Conservation (phyloP, 2,888 invertebrate genomes). For the Agelastica alni region DNA sequence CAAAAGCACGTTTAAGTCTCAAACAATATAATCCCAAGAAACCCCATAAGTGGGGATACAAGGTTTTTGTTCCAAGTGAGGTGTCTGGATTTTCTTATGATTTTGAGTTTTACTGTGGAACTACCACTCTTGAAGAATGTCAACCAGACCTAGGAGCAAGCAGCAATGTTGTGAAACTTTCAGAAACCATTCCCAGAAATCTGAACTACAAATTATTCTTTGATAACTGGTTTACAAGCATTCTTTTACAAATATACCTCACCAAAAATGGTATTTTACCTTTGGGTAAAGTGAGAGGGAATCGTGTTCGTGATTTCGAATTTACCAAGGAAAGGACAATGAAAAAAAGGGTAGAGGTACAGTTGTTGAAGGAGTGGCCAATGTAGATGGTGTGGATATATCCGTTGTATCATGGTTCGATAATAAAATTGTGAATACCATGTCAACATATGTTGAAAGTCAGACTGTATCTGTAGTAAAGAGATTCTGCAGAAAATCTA, state of each 20-base stretch:
- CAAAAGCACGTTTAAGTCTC: too few relatives aligned
- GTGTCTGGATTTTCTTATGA: too few relatives aligned
- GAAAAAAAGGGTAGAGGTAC: slow-evolving; percentile 34
- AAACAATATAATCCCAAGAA: too few relatives aligned
- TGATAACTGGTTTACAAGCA: slow-evolving; percentile 45
- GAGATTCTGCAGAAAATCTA: slow-evolving; percentile 27
- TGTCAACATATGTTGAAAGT: slow-evolving; percentile 45
- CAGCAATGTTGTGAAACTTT: slow-evolving; percentile 5
- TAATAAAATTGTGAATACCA: slow-evolving; percentile 47
- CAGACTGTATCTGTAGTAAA: slow-evolving; percentile 19
- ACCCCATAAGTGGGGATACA: too few relatives aligned
- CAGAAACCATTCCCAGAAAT: slow-evolving; percentile 7
- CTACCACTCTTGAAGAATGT: neutral
- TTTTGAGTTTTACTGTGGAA: too few relatives aligned
- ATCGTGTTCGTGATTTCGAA: neutral
- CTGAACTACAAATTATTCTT: slow-evolving; percentile 37
- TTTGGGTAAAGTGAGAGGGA: slow-evolving; percentile 27
- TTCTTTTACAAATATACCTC: slow-evolving; percentile 30
- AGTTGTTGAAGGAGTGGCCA: slow-evolving; percentile 35
- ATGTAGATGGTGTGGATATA: slow-evolving; percentile 33
- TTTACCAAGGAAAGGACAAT: slow-evolving; percentile 11
- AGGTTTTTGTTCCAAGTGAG: too few relatives aligned
- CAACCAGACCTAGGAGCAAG: neutral
- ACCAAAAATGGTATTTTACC: slow-evolving; percentile 32
- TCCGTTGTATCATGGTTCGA: slow-evolving; percentile 45